These are phyloP conservation scores for Dysdera silvatica DNA, from an alignment of 1,140 invertebrate genomes.

Conservation along the genomic window DNA sequence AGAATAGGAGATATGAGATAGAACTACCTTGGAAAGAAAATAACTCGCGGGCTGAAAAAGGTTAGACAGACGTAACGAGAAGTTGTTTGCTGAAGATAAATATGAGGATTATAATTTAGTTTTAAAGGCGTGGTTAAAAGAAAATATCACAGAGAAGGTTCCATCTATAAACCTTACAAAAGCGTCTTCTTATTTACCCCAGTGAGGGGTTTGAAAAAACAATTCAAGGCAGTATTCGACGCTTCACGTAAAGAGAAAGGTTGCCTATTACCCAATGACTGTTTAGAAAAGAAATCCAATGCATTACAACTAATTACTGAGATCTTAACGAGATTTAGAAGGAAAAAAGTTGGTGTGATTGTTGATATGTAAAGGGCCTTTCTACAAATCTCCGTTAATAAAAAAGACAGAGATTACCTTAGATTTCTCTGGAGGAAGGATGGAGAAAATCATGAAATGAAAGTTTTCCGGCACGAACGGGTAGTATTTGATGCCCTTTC, in stretches of 20 bases:
- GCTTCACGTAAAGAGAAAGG: not conserved
- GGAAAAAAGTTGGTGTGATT: not conserved
- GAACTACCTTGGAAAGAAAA: not conserved
- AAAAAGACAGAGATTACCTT: not conserved
- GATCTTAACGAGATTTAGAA: not conserved
- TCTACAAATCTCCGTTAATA: not conserved
- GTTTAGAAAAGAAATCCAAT: not conserved
- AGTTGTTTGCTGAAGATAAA: not conserved
- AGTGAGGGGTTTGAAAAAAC: slow-evolving; percentile 32
- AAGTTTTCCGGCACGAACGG: too few relatives aligned
- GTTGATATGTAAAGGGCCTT: slow-evolving; percentile 5
- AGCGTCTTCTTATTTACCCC: slow-evolving; percentile 35
- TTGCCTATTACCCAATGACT: not conserved
- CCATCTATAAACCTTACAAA: not conserved
- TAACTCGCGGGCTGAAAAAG: not conserved
- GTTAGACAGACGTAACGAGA: not conserved
- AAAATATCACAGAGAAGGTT: slow-evolving; percentile 23
- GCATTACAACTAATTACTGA: not conserved
- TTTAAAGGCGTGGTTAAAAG: slow-evolving; percentile 22
- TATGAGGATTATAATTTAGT: slow-evolving; percentile 14
- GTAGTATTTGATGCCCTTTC: too few relatives aligned
- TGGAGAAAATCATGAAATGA: not conserved
- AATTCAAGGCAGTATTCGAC: slow-evolving; percentile 18
- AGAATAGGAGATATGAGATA: slow-evolving; percentile 1
- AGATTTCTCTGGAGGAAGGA: slow-evolving; percentile 9